Evolutionary conservation across 1,140 invertebrate species (phyloP), one percentile per base, ranked within the genome.

Genomic region (Tetranychus urticae): DNA sequence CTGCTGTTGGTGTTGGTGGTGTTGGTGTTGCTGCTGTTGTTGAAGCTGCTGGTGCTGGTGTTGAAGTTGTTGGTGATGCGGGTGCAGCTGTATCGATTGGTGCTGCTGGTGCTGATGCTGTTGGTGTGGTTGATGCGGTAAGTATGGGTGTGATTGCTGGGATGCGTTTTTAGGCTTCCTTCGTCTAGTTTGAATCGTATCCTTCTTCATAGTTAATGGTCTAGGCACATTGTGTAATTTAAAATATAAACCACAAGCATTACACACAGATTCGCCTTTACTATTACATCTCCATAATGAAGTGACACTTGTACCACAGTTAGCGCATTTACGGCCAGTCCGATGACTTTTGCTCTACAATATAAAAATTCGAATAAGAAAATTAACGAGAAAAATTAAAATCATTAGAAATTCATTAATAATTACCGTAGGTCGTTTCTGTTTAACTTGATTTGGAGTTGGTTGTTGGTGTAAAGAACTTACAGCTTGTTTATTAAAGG

Each of bases 241-340:
- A 77, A 86, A 96, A 76, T 97, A 97, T 42, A 97, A 80, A 0
- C 92, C 92, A 71, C 92, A 97, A 2, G 92, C 92, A 76, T 97
- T 97, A 75, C 92, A 97, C 2, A 97, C 91, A 0, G 92, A 88
- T 70, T 97, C 90, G 2, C 91, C 91, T 68, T 92, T 88, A 71
- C 88, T 88, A 77, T 97, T 97, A 55, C 92, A 79, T 65, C 92
- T 78, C 92, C 92, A 97, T 55, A 97, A 79, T 10, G 91, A 96
- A 48, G 92, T 97, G 62, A 86, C 92, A 56, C 83, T 79, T 1
- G 92, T 96, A 39, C 86, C 85, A 74, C 92, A 97, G 74, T 97
- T 97, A 48, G 88, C 87, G 73, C 67, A 68, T 39, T 61, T 67
- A n/a, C 63, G 63, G 12, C 67, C 67, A 3, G 67, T 61, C 59